These are phyloP conservation scores for Deilephila porcellus DNA, from an alignment of 2,888 invertebrate species.

Conservation along the genomic window DNA sequence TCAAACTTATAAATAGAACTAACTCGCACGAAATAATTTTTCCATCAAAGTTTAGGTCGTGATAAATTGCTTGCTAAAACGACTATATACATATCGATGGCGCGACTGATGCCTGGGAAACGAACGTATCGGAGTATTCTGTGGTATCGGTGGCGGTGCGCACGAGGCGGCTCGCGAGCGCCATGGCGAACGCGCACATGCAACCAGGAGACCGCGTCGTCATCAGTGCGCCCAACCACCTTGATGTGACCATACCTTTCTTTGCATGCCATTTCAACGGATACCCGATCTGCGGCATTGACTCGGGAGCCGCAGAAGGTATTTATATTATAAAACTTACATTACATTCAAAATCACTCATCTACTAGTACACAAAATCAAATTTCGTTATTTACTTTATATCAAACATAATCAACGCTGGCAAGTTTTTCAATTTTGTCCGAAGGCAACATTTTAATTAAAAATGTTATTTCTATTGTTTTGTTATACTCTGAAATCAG, in stretches of 20 bases:
- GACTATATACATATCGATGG: constrained; percentile 53
- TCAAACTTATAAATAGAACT: neutral
- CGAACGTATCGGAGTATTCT: too few species aligned
- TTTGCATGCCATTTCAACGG: constrained; percentile 50
- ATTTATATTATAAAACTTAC: neutral
- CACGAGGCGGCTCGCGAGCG: constrained; percentile 47
- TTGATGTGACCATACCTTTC: constrained; percentile 58
- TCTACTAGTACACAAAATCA: neutral
- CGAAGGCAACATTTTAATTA: neutral
- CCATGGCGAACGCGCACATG: constrained; percentile 54
- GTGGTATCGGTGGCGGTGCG: constrained; percentile 57
- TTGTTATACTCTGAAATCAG: neutral
- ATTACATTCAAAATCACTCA: neutral
- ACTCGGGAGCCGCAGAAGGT: neutral
- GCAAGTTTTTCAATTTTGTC: neutral
- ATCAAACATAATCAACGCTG: too few species aligned
- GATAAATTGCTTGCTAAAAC: neutral
- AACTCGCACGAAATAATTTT: neutral
- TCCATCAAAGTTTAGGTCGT: neutral
- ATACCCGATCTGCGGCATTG: neutral
- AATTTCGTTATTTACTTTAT: too few species aligned
- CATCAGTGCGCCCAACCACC: constrained; percentile 55
- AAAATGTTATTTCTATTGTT: neutral
- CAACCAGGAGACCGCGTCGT: constrained; percentile 54
- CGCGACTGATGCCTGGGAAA: constrained; percentile 50